phyloP scores from a whole-genome alignment of 2,797 vertebrate species.

The Cirrhinus mrigala region DNA sequence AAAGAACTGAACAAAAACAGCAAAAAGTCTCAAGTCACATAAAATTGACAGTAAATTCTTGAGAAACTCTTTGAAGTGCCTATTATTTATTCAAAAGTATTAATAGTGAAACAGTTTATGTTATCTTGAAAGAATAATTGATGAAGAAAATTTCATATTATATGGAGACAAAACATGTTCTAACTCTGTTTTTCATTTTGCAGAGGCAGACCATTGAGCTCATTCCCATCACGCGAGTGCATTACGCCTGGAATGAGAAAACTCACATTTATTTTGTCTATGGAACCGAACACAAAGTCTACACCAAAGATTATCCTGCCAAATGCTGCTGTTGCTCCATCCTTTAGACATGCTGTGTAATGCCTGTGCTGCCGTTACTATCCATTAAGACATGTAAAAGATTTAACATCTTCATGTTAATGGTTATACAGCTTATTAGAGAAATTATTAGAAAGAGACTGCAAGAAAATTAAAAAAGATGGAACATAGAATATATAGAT shows the following conservation, averaged over 20 bases:
- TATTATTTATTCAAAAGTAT: background rate
- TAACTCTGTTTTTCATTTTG: background rate
- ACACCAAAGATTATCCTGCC: slow-evolving; percentile 67
- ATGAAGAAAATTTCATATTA: background rate
- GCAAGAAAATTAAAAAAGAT: background rate
- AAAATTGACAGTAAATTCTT: background rate
- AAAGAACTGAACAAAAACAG: no score
- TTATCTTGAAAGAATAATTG: background rate
- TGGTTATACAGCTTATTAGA: background rate
- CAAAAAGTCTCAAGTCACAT: no score
- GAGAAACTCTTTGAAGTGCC: background rate
- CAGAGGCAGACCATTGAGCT: slow-evolving; percentile 71
- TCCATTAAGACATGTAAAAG: background rate
- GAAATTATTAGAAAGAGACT: background rate
- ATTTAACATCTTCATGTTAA: background rate
- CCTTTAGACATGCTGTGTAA: slow-evolving; percentile 24
- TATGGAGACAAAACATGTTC: background rate
- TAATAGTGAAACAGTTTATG: background rate
- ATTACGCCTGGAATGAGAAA: slow-evolving; percentile 69
- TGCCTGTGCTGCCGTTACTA: background rate
- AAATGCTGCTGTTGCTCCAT: slow-evolving; percentile 65
- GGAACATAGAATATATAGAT: background rate
- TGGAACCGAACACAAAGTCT: slow-evolving; percentile 68
- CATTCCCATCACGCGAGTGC: slow-evolving; percentile 69
- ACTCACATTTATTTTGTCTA: slow-evolving; percentile 68